phyloP scores from a whole-genome alignment of 1,140 invertebrate species.

The Ladona fulva region DNA sequence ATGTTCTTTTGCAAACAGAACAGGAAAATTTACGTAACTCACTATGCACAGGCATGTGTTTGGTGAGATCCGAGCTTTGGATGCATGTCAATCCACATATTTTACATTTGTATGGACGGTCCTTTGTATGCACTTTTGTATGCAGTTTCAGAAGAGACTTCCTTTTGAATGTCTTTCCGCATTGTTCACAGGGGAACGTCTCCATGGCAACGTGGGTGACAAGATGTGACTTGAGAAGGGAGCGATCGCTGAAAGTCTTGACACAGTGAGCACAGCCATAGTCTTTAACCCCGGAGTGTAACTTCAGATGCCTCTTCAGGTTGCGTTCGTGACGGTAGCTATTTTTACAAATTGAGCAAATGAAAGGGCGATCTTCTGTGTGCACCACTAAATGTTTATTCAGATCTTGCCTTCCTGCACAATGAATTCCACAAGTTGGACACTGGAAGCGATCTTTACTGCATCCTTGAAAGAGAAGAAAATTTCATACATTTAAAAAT shows the following conservation, averaged over 20 bases:
- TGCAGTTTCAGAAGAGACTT: constrained; percentile 43
- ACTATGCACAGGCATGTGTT: constrained; percentile 51
- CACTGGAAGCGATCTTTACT: no score
- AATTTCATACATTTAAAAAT: no score
- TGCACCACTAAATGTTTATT: not conserved
- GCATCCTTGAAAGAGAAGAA: no score
- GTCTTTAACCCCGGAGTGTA: not conserved
- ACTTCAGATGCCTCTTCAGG: not conserved
- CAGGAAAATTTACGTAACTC: constrained; percentile 57
- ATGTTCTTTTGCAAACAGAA: constrained; percentile 46
- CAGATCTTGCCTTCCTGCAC: no score
- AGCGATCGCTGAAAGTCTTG: not conserved
- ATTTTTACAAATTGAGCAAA: not conserved
- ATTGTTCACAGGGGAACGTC: constrained; percentile 23
- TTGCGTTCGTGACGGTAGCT: not conserved
- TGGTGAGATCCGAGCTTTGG: constrained; percentile 42
- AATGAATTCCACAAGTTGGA: no score
- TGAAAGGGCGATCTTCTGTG: not conserved
- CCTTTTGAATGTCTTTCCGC: constrained; percentile 14
- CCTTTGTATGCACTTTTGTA: constrained; percentile 50
- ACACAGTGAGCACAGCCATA: constrained; percentile 25
- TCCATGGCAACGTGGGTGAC: not conserved
- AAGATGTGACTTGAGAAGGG: not conserved
- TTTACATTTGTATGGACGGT: constrained; percentile 54
- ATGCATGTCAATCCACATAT: constrained; percentile 51